These are phyloP conservation scores for Hypsopygia costalis DNA, from an alignment of 2,888 invertebrate species.

Conservation along the genomic window DNA sequence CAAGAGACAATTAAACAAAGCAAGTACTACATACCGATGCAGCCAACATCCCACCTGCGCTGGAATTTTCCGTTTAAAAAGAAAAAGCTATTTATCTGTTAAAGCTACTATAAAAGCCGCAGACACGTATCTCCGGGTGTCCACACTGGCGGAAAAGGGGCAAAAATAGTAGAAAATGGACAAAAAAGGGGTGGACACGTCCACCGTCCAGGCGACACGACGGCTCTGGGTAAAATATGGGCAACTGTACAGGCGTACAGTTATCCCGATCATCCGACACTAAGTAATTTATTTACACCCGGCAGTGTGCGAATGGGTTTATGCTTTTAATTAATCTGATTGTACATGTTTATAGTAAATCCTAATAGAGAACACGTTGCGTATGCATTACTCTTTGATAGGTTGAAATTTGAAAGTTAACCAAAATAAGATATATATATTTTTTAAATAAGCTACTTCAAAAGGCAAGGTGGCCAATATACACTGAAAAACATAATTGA, in stretches of 20 bases:
- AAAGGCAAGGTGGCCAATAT: too few species aligned
- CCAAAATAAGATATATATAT: too few species aligned
- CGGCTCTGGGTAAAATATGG: conserved; percentile 51
- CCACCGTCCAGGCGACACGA: conserved; percentile 25
- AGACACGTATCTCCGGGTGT: conserved; percentile 38
- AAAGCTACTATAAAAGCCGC: conserved; percentile 43
- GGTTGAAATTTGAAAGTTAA: too few species aligned
- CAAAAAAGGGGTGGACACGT: conserved; percentile 54
- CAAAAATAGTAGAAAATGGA: conserved; percentile 20
- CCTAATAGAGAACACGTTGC: conserved; percentile 1
- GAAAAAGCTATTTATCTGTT: conserved; percentile 47
- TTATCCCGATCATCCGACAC: conserved; percentile 29
- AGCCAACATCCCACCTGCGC: too few species aligned
- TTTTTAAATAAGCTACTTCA: too few species aligned
- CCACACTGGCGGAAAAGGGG: conserved; percentile 36
- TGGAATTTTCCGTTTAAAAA: conserved; percentile 21
- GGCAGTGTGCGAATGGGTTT: conserved; percentile 35
- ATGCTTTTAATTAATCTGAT: conserved; percentile 42
- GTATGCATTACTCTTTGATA: too few species aligned
- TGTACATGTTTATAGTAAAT: conserved; percentile 15
- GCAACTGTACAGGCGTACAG: conserved; percentile 24
- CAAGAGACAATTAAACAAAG: too few species aligned
- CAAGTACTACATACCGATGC: too few species aligned
- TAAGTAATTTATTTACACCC: conserved; percentile 52
- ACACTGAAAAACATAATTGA: too few species aligned